Evolutionary conservation across 2,113 vertebrate genomes (phyloP).

Genomic region (Penelope pileata): DNA sequence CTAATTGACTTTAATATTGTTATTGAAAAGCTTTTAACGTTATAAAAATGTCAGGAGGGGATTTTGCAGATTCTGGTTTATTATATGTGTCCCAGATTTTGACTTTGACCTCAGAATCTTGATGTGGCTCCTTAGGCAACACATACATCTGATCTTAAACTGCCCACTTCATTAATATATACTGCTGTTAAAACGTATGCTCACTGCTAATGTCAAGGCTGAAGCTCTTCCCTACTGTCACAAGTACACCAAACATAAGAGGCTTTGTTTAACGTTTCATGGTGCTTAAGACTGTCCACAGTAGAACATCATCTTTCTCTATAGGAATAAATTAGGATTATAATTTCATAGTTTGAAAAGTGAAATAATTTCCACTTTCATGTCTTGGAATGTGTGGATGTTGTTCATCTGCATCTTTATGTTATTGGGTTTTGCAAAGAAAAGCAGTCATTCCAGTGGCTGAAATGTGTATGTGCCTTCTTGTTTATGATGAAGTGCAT

Average conservation of each 20-base stretch:
- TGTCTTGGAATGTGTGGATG: background rate
- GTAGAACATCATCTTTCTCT: background rate
- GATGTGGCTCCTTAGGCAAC: background rate
- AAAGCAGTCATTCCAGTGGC: background rate
- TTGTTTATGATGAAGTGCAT: background rate
- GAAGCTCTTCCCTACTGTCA: background rate
- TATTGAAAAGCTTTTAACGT: background rate
- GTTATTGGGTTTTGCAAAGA: background rate
- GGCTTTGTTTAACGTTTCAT: background rate
- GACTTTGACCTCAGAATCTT: background rate
- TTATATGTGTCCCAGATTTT: background rate
- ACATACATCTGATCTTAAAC: background rate
- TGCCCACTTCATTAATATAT: background rate
- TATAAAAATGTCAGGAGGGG: background rate
- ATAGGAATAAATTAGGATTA: background rate
- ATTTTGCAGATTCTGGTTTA: background rate
- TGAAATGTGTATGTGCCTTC: background rate
- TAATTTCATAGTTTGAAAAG: background rate
- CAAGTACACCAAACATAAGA: background rate
- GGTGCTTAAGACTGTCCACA: background rate
- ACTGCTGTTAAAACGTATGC: background rate
- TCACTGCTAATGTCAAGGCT: background rate
- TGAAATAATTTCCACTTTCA: background rate
- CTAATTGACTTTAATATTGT: background rate
- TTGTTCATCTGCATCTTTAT: background rate